Percentiles rank a stretch among this genome's conserved stretches.
Conservation (phyloP, 1,140 invertebrate genomes). For the Sycobia sp. region DNA sequence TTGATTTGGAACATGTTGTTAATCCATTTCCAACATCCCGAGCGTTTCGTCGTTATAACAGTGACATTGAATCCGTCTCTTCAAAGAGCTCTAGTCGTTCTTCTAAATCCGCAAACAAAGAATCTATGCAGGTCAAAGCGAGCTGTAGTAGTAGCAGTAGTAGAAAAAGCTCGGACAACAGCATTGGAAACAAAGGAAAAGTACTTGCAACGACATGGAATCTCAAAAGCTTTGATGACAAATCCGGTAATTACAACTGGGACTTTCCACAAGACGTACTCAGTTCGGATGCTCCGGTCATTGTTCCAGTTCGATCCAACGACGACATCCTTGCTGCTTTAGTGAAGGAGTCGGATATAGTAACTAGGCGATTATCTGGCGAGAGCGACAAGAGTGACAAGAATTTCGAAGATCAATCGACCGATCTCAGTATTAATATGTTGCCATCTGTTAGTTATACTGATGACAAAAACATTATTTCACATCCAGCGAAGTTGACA, state of each 20-base stretch:
- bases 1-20: background rate
- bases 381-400: background rate
- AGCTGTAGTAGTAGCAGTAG: conserved; percentile 5
- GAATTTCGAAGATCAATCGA: too few relatives aligned
- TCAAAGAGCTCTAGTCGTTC: conserved; percentile 24
- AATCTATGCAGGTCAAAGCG: background rate
- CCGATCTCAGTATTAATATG: too few relatives aligned
- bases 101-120: background rate
- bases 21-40: background rate
- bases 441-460: too few relatives aligned
- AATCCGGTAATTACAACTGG: conserved; percentile 20
- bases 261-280: conserved; percentile 10
- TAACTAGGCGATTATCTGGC: background rate
- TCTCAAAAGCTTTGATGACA: background rate
- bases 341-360: conserved; percentile 7
- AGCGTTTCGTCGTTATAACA: conserved; percentile 16
- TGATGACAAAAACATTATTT: too few relatives aligned
- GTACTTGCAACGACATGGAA: background rate
- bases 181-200: background rate
- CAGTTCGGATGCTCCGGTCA: too few relatives aligned
- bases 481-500: too few relatives aligned
- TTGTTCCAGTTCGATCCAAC: background rate
- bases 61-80: conserved; percentile 30
- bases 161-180: conserved; percentile 18
- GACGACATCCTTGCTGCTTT: conserved; percentile 7